Evolutionary conservation across 2,888 invertebrate species (phyloP).

Genomic region (Mayetiola destructor): DNA sequence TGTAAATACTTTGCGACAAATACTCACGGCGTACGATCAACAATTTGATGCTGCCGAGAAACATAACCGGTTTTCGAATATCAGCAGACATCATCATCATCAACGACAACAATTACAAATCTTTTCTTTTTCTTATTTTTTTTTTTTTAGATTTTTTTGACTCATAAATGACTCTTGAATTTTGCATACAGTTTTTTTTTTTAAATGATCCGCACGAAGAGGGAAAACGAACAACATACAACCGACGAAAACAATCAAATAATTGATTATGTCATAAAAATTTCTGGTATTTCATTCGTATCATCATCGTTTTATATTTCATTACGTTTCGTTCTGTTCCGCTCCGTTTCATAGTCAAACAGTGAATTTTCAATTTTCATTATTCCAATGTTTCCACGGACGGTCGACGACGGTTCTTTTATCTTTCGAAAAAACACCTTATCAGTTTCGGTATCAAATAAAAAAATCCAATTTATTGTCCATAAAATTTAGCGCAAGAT

Average conservation of each 20-base stretch:
- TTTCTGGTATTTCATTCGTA: slow-evolving; percentile 2
- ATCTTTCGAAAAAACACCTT: slow-evolving; percentile 10
- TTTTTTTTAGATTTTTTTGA: too few species aligned
- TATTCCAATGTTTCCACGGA: too few species aligned
- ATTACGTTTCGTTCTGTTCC: background rate
- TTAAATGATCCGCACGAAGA: too few species aligned
- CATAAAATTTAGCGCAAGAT: background rate
- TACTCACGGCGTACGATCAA: background rate
- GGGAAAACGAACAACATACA: too few species aligned
- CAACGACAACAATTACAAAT: background rate
- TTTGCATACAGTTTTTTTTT: too few species aligned
- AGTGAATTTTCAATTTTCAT: too few species aligned
- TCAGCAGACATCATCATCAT: background rate
- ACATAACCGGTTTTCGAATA: background rate
- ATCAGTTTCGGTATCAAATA: slow-evolving; percentile 6
- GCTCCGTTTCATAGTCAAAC: background rate
- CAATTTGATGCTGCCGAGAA: background rate
- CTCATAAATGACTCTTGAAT: too few species aligned
- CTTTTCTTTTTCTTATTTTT: too few species aligned
- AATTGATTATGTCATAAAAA: slow-evolving; percentile 13
- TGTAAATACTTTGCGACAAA: too few species aligned
- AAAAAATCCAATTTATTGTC: slow-evolving; percentile 9
- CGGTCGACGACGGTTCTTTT: too few species aligned
- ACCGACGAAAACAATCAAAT: background rate
- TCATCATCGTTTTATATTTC: background rate